phyloP scores from a whole-genome alignment of 2,113 vertebrate species.

The Aptenodytes forsteri region DNA sequence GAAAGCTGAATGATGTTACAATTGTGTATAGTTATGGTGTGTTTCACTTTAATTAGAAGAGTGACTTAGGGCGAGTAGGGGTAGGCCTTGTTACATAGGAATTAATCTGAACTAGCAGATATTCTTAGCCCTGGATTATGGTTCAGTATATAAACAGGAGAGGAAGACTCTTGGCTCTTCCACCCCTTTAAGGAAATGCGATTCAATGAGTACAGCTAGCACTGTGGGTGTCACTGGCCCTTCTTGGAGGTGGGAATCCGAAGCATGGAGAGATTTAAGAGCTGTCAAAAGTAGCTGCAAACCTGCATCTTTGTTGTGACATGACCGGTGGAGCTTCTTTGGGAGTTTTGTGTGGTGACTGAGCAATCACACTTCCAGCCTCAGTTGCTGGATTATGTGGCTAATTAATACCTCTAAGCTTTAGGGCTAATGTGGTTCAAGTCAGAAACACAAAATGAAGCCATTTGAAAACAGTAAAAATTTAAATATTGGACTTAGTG shows the following conservation, averaged over 20 bases:
- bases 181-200: neutral
- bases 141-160: neutral
- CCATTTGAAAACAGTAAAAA: neutral
- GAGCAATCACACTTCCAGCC: neutral
- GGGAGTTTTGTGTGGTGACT: neutral
- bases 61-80: neutral
- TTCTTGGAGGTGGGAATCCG: neutral
- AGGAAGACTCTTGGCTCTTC: neutral
- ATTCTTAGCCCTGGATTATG: neutral
- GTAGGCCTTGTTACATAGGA: neutral
- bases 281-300: neutral
- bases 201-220: neutral
- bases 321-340: neutral
- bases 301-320: neutral
- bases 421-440: neutral
- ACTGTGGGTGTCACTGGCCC: neutral
- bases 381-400: neutral
- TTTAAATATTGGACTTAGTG: neutral
- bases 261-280: neutral
- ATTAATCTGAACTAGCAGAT: neutral
- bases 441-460: neutral
- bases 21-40: neutral
- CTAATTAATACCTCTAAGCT: neutral
- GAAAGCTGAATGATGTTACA: neutral
- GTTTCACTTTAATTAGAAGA: neutral